Base-by-base conservation (phyloP, 2,797 vertebrate species). In the Falco rusticolus region DNA sequence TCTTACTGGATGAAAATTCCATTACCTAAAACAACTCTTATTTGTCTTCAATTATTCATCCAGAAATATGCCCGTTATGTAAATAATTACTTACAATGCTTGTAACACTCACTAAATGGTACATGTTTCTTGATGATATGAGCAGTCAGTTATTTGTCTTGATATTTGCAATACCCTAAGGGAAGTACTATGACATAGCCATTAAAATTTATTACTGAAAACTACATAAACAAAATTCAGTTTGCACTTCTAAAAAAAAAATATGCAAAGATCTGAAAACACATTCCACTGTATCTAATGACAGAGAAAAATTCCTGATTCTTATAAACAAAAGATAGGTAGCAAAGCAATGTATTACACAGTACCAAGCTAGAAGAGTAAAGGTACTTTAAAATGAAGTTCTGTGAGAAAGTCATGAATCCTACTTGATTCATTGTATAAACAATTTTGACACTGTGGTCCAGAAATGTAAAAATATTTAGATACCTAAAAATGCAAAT, bases 41-140 rank as follows among this genome's bases (percentile, higher is more conserved):
- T 53, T 94, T 90, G 87, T 71, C 69, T 97, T 90, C 78, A 89
- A 64, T 54, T 95, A 45, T 34, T 84, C 61, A 64, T 61, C 87
- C 87, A 95, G 77, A 97, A 93, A 64, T 96, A 96, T 97, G 94
- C 56, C 66, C 95, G 94, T 72, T 93, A 96, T 95, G 96, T 93
- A 95, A 96, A 95, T 93, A 94, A 66, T 63, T 76, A 66, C 88
- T 74, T 82, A 74, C 66, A 68, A 81, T 34, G 61, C 59, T 68
- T 78, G 76, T 89, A 93, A 89, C 94, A 93, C 94, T 83, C 91
- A 66, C 88, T 90, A 70, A 90, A 84, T 24, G 81, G 80, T 60
- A 85, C 88, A 59, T 82, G 88, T 84, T 95, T 95, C 74, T 69
- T 45, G 33, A 69, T 28, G 12, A 25, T 81, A 92, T 12, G 64